Base-by-base conservation (phyloP, 2,113 vertebrate species). In the Arvicanthis niloticus region DNA sequence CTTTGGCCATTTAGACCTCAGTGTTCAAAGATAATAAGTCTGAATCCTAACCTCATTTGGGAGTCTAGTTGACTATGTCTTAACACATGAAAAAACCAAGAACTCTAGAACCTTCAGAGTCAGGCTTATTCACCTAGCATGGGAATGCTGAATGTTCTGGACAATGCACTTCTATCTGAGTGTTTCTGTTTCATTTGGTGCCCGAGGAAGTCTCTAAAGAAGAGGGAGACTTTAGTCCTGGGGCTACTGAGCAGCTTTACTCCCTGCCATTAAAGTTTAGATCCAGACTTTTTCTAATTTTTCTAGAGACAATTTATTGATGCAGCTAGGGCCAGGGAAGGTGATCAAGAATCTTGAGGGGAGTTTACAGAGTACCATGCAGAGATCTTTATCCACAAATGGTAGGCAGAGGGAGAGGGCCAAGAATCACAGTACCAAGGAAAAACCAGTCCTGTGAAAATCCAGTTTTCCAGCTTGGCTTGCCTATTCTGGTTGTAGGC, bases 361-460 rank as follows among this genome's bases (percentile, higher is more conserved):
- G 81, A 65, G 60, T 75, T 91, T 65, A 82, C n/a, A 94, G 87
- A 93, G 11, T 51, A 48, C 0, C 1, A 75, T 37, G 19, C 29
- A 77, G 53, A 88, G 82, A 77, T 86, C 40, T 92, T 94, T 93
- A 16, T 81, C 75, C 70, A 77, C 37, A 94, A 92, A 94, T 76
- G 76, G n/a, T 42, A 73, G 37, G 40, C 0, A 72, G n/a, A 93
- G 37, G 80, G 92, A 88, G 60, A 93, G 0, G 21, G 51, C 34
- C 17, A 37, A 65, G 85, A 93, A 75, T 80, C 51, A 93, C 29
- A 70, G 67, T 62, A 89, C 45, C 60, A 77, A 92, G 60, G 48
- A n/a, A 62, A 85, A 89, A 68, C 6, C 89, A 78, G 34, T 16
- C 48, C 31, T 88, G 73, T 40, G 48, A 60, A 62, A 7, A 58